Evolutionary conservation across 1,140 invertebrate species (phyloP).

Genomic region (Bombus pyrosoma): DNA sequence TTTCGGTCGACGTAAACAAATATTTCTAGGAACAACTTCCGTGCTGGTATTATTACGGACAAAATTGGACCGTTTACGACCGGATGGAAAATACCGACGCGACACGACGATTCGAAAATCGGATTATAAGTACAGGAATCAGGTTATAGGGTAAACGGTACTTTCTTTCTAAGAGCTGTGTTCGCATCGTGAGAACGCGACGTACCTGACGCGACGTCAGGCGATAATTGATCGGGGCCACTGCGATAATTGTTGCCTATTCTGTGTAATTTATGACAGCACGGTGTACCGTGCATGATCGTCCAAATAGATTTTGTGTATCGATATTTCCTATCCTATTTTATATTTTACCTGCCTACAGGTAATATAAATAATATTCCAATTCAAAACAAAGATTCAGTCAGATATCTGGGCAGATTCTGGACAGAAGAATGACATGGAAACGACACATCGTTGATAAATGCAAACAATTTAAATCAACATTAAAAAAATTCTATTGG

Average conservation of each 20-base stretch:
- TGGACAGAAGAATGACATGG: too few relatives aligned
- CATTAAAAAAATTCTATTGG: too few relatives aligned
- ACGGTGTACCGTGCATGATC: not conserved
- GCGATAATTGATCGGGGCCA: constrained; percentile 36
- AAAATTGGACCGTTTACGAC: not conserved
- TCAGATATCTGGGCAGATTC: too few relatives aligned
- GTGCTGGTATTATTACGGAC: not conserved
- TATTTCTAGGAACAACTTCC: constrained; percentile 11
- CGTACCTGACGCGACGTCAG: not conserved
- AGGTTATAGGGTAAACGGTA: not conserved
- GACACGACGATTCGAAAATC: not conserved
- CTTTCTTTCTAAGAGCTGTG: not conserved
- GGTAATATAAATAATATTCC: too few relatives aligned
- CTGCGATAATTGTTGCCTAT: not conserved
- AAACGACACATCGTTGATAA: too few relatives aligned
- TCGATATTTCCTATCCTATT: not conserved
- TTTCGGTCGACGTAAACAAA: not conserved
- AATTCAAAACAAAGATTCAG: too few relatives aligned
- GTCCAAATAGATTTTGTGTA: not conserved
- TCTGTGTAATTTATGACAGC: not conserved
- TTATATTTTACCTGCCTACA: not conserved
- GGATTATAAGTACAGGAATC: not conserved
- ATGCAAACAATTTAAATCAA: too few relatives aligned
- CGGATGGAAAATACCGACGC: not conserved
- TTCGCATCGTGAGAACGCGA: not conserved